A percentile compares a stretch with the other conserved stretches of the same genome.
Evolutionary conservation across 2,888 invertebrate genomes (phyloP).

Genomic region (Heliconius hortense): DNA sequence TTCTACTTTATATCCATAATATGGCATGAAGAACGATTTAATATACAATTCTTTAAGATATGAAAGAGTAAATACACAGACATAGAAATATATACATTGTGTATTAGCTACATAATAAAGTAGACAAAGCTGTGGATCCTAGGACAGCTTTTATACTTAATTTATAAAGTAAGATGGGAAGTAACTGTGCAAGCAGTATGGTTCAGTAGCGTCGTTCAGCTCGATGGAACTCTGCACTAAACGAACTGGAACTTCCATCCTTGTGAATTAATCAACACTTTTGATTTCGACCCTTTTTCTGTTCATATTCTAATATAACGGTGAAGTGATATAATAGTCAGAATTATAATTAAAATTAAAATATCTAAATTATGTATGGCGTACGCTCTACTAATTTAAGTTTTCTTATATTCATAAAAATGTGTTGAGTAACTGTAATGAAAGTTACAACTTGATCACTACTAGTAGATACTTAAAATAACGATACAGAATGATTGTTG

Average conservation of each 20-base stretch:
- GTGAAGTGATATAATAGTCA: neutral
- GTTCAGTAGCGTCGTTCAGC: neutral
- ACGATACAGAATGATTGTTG: neutral
- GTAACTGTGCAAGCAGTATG: neutral
- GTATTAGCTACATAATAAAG: too few species aligned
- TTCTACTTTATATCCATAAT: neutral
- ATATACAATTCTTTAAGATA: neutral
- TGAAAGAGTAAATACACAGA: too few species aligned
- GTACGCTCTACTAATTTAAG: constrained; percentile 2
- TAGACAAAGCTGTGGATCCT: neutral
- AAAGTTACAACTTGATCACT: neutral
- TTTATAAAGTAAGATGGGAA: neutral
- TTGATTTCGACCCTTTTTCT: constrained; percentile 13
- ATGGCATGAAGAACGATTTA: neutral
- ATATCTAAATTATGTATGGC: neutral
- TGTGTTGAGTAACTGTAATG: constrained; percentile 3
- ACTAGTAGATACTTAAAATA: neutral
- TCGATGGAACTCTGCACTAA: neutral
- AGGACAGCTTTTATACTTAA: neutral
- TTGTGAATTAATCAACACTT: constrained; percentile 17
- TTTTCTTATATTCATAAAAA: neutral
- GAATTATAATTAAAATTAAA: neutral
- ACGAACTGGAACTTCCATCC: constrained; percentile 1
- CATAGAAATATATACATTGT: too few species aligned
- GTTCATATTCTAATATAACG: constrained; percentile 1